Percentiles rank a stretch among this genome's conserved stretches.
Conservation (phyloP, 1,140 invertebrate species). For the Oncopodura yosiiana region DNA sequence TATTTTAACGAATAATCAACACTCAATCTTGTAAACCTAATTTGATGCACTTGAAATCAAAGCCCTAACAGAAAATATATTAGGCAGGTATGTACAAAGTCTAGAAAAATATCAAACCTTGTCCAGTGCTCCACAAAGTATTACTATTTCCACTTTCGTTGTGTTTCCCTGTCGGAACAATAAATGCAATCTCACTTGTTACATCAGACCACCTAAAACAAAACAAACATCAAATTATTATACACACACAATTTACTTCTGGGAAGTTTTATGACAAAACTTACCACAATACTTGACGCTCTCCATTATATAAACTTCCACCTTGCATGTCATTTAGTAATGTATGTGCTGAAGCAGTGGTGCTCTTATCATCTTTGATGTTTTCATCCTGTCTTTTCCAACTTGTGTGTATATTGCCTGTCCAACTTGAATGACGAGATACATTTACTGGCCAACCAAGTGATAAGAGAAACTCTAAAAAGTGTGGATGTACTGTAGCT, state of each 20-base stretch:
- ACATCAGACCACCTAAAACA: conserved; percentile 99
- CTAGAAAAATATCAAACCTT: conserved; percentile 10
- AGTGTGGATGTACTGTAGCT: conserved; percentile 55
- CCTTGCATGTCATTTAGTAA: conserved; percentile 41
- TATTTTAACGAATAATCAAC: too few relatives aligned
- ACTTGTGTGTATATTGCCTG: conserved; percentile 70
- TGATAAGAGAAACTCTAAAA: conserved; percentile 66
- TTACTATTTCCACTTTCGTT: conserved; percentile 9
- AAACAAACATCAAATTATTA: too few relatives aligned
- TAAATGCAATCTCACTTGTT: conserved; percentile 84
- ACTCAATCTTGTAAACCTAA: too few relatives aligned
- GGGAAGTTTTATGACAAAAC: too few relatives aligned
- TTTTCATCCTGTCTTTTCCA: conserved; percentile 45
- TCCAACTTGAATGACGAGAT: conserved; percentile 71
- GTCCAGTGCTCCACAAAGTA: conserved; percentile 4
- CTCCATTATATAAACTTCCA: conserved; percentile 58
- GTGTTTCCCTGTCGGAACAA: conserved; percentile 62
- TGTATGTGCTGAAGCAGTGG: not conserved
- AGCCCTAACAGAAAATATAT: too few relatives aligned
- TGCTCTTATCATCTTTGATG: not conserved
- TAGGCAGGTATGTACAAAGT: too few relatives aligned
- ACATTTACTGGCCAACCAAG: conserved; percentile 80
- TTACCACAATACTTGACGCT: conserved; percentile 69
- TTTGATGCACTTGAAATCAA: too few relatives aligned
- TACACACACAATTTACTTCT: too few relatives aligned